Evolutionary conservation across 2,797 vertebrate species (phyloP).

Genomic region (Cottoperca gobio): DNA sequence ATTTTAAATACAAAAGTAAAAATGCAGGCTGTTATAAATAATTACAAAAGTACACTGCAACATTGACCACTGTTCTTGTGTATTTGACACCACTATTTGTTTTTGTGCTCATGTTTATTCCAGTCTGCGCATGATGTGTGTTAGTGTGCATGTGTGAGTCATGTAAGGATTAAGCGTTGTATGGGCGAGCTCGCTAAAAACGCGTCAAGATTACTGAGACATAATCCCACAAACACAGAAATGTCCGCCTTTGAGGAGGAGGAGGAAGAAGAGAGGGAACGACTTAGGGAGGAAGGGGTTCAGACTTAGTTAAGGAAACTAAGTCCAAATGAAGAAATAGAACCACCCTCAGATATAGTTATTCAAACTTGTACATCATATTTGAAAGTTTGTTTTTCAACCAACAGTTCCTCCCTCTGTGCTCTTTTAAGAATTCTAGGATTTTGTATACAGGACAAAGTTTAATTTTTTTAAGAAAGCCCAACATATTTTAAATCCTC

Average conservation of each 20-base stretch:
- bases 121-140: neutral
- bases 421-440: too few relatives aligned
- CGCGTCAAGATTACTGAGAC: slow-evolving; percentile 48
- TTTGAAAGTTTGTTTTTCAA: too few relatives aligned
- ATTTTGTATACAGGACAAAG: too few relatives aligned
- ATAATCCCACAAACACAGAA: slow-evolving; percentile 14
- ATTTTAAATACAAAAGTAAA: too few relatives aligned
- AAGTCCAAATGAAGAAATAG: too few relatives aligned
- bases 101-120: neutral
- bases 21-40: too few relatives aligned
- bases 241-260: slow-evolving; percentile 15
- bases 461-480: too few relatives aligned
- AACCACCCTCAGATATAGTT: neutral
- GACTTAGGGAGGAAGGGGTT: slow-evolving; percentile 2
- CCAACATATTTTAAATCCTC: too few relatives aligned
- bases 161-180: slow-evolving; percentile 52
- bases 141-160: neutral
- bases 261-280: neutral
- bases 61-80: too few relatives aligned
- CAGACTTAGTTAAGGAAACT: neutral
- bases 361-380: neutral
- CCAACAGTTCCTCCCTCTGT: too few relatives aligned
- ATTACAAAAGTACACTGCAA: too few relatives aligned
- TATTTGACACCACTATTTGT: neutral
- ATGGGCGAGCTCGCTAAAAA: slow-evolving; percentile 39